Base-by-base conservation (phyloP, 1,140 invertebrate species). In the Zaprionus capensis region DNA sequence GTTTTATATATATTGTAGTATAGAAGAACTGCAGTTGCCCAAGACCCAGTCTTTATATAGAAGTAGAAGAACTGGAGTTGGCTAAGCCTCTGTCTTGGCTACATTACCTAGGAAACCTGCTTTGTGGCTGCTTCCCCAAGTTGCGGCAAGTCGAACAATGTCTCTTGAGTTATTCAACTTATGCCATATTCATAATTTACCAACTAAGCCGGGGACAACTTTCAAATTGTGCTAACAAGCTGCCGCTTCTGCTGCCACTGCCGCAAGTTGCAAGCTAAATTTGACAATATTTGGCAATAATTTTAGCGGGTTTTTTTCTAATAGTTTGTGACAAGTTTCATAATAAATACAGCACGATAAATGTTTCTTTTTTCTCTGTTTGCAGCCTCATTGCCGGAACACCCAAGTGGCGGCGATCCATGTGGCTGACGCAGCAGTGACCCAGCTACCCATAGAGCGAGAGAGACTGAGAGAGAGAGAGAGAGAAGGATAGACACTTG, bases 251-350 rank as follows among this genome's bases (percentile, higher is more conserved):
- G 44, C 28, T 53, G 63, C 53, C 22, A 14, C 28, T 56, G 55
- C 28, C 28, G 44, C 65, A 49, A 9, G 59, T 64, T 58, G 58
- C 69, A 44, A 51, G 73, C 73, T 59, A 84, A 84, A 87, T 87
- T 87, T 80, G 80, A 86, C 80, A 82, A 80, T 67, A 86, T 86
- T 86, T 87, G 76, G 72, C 76, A 80, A 86, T 73, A 67, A 71
- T 71, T 74, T 80, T 51, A 68, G 69, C 67, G 34, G 38, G 74
- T 63, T 51, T 41, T 53, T 63, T 46, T 41, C 53, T 71, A 66
- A 58, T 65, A 67, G 66, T 24, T 72, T 76, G 68, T 71, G 68
- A 72, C 74, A 76, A 72, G 70, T 72, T 72, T 72, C 41, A 46
- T 61, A 62, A 72, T 76, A 75, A 70, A 76, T 71, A 44, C 56